phyloP scores from a whole-genome alignment of 2,113 vertebrate species.

The Pholis gunnellus region DNA sequence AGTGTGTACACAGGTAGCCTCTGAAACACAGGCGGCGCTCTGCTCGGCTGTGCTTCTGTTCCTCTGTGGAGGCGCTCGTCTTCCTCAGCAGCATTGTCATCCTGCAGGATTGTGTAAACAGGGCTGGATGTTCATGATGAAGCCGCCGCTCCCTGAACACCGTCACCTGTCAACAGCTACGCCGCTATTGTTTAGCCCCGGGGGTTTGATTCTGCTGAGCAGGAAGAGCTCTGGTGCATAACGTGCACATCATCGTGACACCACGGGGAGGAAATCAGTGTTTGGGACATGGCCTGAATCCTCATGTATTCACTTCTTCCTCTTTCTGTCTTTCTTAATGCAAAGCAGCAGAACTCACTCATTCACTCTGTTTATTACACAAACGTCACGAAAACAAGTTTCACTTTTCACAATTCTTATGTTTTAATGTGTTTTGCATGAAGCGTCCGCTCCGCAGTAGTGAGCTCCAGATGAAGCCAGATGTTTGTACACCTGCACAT shows the following conservation, averaged over 20 bases:
- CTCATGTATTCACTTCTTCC: not conserved
- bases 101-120: not conserved
- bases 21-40: too few relatives aligned
- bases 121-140: not conserved
- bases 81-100: slow-evolving; percentile 3
- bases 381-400: not conserved
- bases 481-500: not conserved
- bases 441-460: too few relatives aligned
- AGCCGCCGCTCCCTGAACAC: not conserved
- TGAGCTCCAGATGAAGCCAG: too few relatives aligned
- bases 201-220: not conserved
- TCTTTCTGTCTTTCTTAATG: too few relatives aligned
- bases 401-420: too few relatives aligned
- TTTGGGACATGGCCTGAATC: not conserved
- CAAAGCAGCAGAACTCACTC: too few relatives aligned
- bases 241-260: not conserved
- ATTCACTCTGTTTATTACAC: not conserved
- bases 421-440: too few relatives aligned
- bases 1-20: too few relatives aligned
- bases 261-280: not conserved
- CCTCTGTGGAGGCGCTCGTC: too few relatives aligned
- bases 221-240: not conserved
- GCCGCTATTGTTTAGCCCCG: not conserved
- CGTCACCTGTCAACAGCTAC: not conserved
- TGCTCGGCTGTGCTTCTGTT: slow-evolving; percentile 1